Base-by-base conservation (phyloP, 2,888 invertebrate genomes). In the Phlogophora meticulosa region DNA sequence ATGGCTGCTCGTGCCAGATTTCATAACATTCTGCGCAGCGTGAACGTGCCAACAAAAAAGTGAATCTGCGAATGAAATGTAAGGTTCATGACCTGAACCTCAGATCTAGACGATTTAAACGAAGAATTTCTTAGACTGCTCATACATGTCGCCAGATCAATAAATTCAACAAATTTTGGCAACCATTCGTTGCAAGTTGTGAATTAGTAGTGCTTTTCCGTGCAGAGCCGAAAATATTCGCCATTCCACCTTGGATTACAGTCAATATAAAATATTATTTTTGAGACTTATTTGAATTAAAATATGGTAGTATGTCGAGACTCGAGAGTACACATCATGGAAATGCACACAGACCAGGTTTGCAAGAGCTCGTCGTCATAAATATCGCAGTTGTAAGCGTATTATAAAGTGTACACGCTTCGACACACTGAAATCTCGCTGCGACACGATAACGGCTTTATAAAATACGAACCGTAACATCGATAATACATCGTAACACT, bases 21-120 rank as follows among this genome's bases (percentile, higher is more conserved):
- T 45, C 36, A 32, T 51, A 45, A 45, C 10, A 38, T 32, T 48
- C 45, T 56, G 36, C 40, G 24, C 49, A 56, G 36, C 13, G 45
- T 11, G 42, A 62, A 5, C 71, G 71, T 73, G 71, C 72, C 76
- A 73, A 73, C 9, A 70, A 69, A 67, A 60, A 45, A 40, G 9
- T 20, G 34, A 73, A 52, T 38, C 24, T 4, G 13, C 46, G 28
- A 57, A 56, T 42, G 32, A 52, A 56, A 62, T 57, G 7, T 56
- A 49, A 43, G 72, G 76, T 63, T 73, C 53, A 57, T 58, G 48
- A 73, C 63, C 76, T 71, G n/a, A 11, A 73, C 63, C 76, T 71
- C 20, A 11, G 11, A 11, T 45, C 15, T 11, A 62, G 32, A 56
- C 7, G 43, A 51, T 13, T 53, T 45, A 9, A 38, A 40, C 9